phyloP scores from a whole-genome alignment of 1,140 invertebrate genomes.

The Drosophila parvula region DNA sequence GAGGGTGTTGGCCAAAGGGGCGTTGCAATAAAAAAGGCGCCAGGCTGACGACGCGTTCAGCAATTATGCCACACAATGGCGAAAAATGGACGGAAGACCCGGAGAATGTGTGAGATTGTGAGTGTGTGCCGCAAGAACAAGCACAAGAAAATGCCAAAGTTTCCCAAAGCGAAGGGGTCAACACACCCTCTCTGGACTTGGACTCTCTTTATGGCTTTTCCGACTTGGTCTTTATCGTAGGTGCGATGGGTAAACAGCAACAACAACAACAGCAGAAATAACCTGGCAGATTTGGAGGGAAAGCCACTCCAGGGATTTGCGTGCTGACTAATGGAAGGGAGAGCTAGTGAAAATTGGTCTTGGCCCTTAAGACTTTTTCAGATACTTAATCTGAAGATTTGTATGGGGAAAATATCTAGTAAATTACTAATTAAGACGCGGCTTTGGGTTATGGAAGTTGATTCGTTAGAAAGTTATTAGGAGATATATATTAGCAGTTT shows the following conservation, averaged over 20 bases:
- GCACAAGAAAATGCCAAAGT: conserved; percentile 45
- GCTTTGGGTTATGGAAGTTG: too few relatives aligned
- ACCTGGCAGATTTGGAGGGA: conserved; percentile 4
- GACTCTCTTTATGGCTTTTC: conserved; percentile 27
- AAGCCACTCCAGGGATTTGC: conserved; percentile 20
- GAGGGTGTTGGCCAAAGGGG: conserved; percentile 36
- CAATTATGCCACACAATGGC: conserved; percentile 73
- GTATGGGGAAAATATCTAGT: neutral
- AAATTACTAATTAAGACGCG: too few relatives aligned
- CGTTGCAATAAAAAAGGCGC: conserved; percentile 77
- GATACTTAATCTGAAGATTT: neutral
- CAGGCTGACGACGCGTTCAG: conserved; percentile 65
- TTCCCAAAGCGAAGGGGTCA: conserved; percentile 44
- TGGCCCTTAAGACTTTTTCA: neutral
- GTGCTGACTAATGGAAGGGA: conserved; percentile 21
- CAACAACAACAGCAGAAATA: conserved; percentile 11
- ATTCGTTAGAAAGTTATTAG: neutral
- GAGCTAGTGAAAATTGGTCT: neutral
- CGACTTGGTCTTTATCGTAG: conserved; percentile 28
- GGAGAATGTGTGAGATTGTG: conserved; percentile 21
- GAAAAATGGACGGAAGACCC: conserved; percentile 22
- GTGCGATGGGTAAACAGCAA: conserved; percentile 77
- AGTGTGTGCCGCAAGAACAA: conserved; percentile 31
- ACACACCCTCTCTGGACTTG: conserved; percentile 66
- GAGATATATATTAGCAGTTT: neutral